Conservation (phyloP, 2,797 vertebrate species). For the Malurus splendens region DNA sequence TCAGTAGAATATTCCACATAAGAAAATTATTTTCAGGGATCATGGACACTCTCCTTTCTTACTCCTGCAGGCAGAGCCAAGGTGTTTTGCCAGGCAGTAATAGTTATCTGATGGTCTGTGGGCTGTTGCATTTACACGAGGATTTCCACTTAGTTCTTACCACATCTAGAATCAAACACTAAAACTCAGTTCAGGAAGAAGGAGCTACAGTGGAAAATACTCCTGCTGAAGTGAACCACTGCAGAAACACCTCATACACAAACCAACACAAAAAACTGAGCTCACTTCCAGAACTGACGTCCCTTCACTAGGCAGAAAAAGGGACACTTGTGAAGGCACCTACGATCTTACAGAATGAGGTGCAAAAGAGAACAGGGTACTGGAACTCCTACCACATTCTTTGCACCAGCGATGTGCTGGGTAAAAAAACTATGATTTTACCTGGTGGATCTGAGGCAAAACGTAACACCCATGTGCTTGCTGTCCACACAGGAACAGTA, state of each 20-base stretch:
- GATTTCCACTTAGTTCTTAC: conserved; percentile 16
- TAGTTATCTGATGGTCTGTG: not conserved
- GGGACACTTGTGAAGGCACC: not conserved
- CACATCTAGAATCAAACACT: not conserved
- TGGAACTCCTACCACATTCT: not conserved
- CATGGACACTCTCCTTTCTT: not conserved
- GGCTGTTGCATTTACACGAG: not conserved
- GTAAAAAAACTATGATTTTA: not conserved
- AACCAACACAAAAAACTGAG: not conserved
- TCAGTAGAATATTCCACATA: not conserved
- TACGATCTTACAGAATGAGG: not conserved
- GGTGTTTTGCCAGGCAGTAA: not conserved
- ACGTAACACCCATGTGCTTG: not conserved
- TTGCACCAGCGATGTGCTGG: not conserved
- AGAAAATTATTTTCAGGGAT: not conserved
- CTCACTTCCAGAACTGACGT: not conserved
- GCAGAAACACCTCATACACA: not conserved
- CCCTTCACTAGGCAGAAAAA: not conserved
- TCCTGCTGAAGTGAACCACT: not conserved
- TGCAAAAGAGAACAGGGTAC: not conserved
- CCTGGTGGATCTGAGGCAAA: not conserved
- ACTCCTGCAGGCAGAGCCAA: not conserved
- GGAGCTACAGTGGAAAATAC: not conserved
- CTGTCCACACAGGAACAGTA: not conserved
- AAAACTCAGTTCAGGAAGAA: not conserved